Base-by-base conservation (phyloP, 2,113 vertebrate species). In the Propithecus coquereli region DNA sequence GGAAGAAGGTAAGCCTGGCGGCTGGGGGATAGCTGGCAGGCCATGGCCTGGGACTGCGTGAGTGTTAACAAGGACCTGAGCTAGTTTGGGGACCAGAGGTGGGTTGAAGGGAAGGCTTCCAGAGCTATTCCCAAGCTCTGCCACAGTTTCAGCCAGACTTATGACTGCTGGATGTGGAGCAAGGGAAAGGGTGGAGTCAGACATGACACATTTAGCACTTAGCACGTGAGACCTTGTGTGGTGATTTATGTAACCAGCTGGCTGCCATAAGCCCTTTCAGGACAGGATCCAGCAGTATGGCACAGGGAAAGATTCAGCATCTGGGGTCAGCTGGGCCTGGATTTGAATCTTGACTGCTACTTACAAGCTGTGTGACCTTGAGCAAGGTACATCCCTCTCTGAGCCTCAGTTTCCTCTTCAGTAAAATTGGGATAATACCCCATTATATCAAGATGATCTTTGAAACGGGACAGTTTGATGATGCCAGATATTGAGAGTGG, bases 401-500 rank as follows among this genome's bases (percentile, higher is more conserved):
- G 63, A 87, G 45, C 68, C 74, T 96, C 63, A n/a, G 80, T 97
- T 93, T 92, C 74, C 52, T 79, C 63, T 79, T 92, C 66, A 91
- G 32, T 93, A 91, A 94, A 89, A 96, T 20, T 47, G 63, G 22
- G 34, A 54, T 84, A 47, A 61, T 85, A 63, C 80, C 97, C 93
- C 94, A 94, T 0, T 96, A 97, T 45, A 97, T 83, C 59, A 88
- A 98, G 94, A 98, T 97, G 95, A 57, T 94, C 89, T 97, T 98
- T 94, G 98, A 98, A 96, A 70, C 87, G 4, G 98, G 98, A 82
- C 98, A 98, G 91, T 99, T 99, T 96, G 98, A 99, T 96, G 98
- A 98, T 97, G 98, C 98, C 5, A 98, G 98, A 95, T 98, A 99
- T 71, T 98, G 96, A 98, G 65, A 3, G 43, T n/a, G 45, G 25